Evolutionary conservation across 2,797 vertebrate species (phyloP).

Genomic region (Platyrinchus mystaceus): DNA sequence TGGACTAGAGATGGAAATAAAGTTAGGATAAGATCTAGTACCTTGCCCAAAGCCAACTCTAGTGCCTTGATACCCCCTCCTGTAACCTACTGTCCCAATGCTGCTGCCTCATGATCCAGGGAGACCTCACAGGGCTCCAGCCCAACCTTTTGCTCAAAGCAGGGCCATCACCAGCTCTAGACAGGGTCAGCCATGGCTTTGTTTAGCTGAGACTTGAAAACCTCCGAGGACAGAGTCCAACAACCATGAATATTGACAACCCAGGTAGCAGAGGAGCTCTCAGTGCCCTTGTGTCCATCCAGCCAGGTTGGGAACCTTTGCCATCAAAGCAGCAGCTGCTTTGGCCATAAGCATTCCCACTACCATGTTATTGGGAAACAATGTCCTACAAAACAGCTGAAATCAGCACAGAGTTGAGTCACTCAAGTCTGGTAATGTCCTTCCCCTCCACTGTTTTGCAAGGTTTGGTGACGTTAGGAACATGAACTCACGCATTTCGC

Average conservation of each 20-base stretch:
- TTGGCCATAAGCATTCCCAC: rapidly evolving
- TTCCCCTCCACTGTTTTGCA: background rate
- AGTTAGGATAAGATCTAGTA: background rate
- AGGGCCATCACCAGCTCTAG: background rate
- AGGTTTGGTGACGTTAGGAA: background rate
- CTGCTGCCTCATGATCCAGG: background rate
- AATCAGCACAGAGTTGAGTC: background rate
- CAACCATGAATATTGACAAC: rapidly evolving
- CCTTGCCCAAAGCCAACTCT: background rate
- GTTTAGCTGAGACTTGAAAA: background rate
- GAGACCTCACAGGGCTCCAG: background rate
- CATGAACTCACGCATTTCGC: rapidly evolving
- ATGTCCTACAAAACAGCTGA: rapidly evolving
- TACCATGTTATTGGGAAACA: rapidly evolving
- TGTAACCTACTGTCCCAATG: rapidly evolving
- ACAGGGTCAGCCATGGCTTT: rapidly evolving
- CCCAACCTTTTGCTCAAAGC: background rate
- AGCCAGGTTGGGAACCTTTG: background rate
- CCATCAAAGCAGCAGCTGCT: background rate
- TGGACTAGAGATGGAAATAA: background rate
- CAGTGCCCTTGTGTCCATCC: background rate
- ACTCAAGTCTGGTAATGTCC: background rate
- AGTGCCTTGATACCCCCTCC: background rate
- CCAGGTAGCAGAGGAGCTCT: background rate
- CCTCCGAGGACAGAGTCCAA: background rate